These are phyloP conservation scores for Apodemia duryi DNA, from an alignment of 2,888 invertebrate species.

Conservation along the genomic window DNA sequence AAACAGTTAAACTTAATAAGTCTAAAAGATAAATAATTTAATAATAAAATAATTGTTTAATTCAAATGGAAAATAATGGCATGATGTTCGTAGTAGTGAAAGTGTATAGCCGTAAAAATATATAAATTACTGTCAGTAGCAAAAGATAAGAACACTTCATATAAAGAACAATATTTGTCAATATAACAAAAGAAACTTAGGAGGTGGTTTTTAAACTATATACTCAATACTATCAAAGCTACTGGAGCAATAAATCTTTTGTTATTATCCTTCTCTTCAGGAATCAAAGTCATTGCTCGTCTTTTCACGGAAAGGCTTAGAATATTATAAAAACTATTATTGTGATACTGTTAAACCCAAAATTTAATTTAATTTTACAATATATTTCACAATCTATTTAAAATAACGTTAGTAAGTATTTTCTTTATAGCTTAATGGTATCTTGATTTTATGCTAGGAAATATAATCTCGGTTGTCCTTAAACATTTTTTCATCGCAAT, in stretches of 20 bases:
- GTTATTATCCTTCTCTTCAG: background rate
- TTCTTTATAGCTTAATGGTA: background rate
- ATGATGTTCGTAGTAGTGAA: background rate
- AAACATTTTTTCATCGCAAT: slow-evolving; percentile 68
- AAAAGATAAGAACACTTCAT: background rate
- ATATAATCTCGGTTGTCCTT: slow-evolving; percentile 66
- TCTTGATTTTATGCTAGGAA: slow-evolving; percentile 53
- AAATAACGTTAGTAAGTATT: background rate
- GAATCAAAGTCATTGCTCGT: background rate
- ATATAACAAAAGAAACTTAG: background rate
- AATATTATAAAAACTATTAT: background rate
- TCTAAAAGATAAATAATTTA: background rate
- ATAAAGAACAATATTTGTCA: background rate
- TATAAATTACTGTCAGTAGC: slow-evolving; percentile 1
- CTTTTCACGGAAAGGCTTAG: slow-evolving; percentile 7
- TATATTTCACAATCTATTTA: background rate
- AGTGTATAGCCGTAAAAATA: background rate
- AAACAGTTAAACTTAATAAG: background rate
- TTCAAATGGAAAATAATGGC: background rate
- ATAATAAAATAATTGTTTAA: background rate
- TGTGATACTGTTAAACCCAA: background rate
- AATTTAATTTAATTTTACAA: background rate
- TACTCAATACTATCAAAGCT: background rate
- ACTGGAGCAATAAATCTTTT: slow-evolving; percentile 10
- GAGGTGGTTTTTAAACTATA: slow-evolving; percentile 1